Base-by-base conservation (phyloP, 1,140 invertebrate genomes). In the Orchestia grillus region DNA sequence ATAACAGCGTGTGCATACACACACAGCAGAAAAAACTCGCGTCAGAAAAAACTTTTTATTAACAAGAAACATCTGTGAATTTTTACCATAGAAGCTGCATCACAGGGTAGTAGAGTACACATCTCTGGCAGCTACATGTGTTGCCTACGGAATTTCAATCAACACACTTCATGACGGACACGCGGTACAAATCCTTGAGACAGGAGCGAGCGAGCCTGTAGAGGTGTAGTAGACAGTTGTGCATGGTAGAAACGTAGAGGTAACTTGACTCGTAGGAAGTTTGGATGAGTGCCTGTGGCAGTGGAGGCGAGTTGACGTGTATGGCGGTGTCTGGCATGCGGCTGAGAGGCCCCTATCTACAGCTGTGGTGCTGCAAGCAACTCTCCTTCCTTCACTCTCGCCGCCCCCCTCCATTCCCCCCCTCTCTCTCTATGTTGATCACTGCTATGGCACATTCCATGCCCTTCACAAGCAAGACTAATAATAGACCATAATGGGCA, bases 211-310 rank as follows among this genome's bases (percentile, higher is more conserved):
- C 62, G 36, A 77, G 62, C 62, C 47, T 53, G 47, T 77, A 77
- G 62, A 77, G 36, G 62, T 77, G 62, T 19, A 77, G 62, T 77
- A 77, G 62, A 77, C 62, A 77, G 62, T 77, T 77, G 62, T 77
- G 62, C 62, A 77, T 77, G 62, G 62, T 77, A 77, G 62, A 77
- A 77, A 28, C 62, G 62, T 77, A 77, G 62, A 77, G 62, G 62
- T 77, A 77, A 77, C 62, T 77, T 77, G 62, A 77, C 62, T 77
- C 62, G 62, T 77, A 77, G 62, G 62, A 77, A 77, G 62, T 77
- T 77, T 77, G 62, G 62, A 77, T 77, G 62, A 28, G 62, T 77
- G 62, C 62, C 62, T 77, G 62, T 77, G 62, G 62, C 62, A 77
- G 62, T 77, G 36, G 62, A 77, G 62, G 62, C 11, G 62, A 77